phyloP scores from a whole-genome alignment of 2,888 invertebrate species.

The Endomychus coccineus region DNA sequence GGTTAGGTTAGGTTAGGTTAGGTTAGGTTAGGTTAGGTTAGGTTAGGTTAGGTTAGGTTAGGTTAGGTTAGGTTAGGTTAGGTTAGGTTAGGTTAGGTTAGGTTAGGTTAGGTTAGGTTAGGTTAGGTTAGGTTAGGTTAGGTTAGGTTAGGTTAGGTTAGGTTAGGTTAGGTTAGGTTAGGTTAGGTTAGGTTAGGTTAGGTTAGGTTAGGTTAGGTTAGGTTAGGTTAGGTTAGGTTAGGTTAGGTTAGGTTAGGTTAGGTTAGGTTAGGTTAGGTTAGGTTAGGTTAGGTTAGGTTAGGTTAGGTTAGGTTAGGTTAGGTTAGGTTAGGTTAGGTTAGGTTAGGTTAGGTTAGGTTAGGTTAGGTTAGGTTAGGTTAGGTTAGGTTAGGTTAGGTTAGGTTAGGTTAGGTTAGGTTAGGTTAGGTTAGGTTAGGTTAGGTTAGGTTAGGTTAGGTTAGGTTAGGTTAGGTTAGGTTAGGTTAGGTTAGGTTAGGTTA shows the following conservation, averaged over 20 bases:
- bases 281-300: conserved; percentile 16
- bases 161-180: conserved; percentile 13
- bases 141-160: conserved; percentile 9
- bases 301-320: conserved; percentile 17
- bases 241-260: conserved; percentile 15
- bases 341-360: conserved; percentile 23
- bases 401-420: conserved; percentile 20
- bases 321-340: conserved; percentile 21
- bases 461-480: conserved; percentile 23
- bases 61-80: conserved; percentile 1
- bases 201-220: conserved; percentile 16
- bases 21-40: conserved; percentile 8
- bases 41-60: conserved; percentile 2
- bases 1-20: conserved; percentile 4
- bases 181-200: conserved; percentile 15
- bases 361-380: conserved; percentile 24
- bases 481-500: conserved; percentile 21
- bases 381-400: conserved; percentile 21
- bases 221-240: conserved; percentile 17
- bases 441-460: conserved; percentile 22
- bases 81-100: conserved; percentile 4
- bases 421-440: conserved; percentile 23
- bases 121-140: conserved; percentile 5
- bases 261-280: conserved; percentile 14
- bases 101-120: conserved; percentile 6